Evolutionary conservation across 2,797 vertebrate genomes (phyloP), one percentile per base, ranked within the genome.

Genomic region (Lerista edwardsae): DNA sequence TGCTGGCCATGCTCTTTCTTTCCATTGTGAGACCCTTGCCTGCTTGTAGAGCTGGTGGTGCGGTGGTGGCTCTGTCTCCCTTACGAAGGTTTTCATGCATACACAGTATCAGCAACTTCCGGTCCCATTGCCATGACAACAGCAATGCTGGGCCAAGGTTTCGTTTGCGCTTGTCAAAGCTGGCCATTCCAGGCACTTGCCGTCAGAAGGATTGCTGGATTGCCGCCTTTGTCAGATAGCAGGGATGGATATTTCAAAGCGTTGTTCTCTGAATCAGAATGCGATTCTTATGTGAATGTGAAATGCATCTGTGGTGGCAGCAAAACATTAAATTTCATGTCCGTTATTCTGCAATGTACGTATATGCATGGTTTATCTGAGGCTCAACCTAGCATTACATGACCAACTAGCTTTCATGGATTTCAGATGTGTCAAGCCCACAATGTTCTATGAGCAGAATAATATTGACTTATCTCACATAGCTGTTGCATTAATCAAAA

Each of bases 61-160:
- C 21, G 57, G 57, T 15, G 51, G 29, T 25, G 14, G 15, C 31
- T 55, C 34, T 55, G 27, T 27, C 69, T 0, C 41, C 39, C 57
- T 21, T 72, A 57, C 23, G 31, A 72, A 71, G 41, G 39, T 27
- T 64, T 72, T 85, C 51, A 27, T 39, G 47, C 21, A 23, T 6
- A 12, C n/a, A n/a, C n/a, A n/a, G n/a, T 79, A 19, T 34, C 69
- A 84, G 61, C 76, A 79, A 79, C 44, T 68, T 59, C 71, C 2
- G 19, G 25, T 75, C 47, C 2, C 51, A 78, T 75, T 75, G 36
- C 72, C 71, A 59, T 68, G 84, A 57, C 62, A 44, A 68, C 84
- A 67, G 61, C 61, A 74, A 55, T 65, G 69, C 17, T 75, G 44
- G 77, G 69, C 47, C 23, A 67, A 55, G 71, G 84, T 68, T 85